A percentile compares a stretch with the other conserved stretches of the same genome.
Evolutionary conservation across 2,888 invertebrate genomes (phyloP).

Genomic region (Scotopteryx bipunctaria): DNA sequence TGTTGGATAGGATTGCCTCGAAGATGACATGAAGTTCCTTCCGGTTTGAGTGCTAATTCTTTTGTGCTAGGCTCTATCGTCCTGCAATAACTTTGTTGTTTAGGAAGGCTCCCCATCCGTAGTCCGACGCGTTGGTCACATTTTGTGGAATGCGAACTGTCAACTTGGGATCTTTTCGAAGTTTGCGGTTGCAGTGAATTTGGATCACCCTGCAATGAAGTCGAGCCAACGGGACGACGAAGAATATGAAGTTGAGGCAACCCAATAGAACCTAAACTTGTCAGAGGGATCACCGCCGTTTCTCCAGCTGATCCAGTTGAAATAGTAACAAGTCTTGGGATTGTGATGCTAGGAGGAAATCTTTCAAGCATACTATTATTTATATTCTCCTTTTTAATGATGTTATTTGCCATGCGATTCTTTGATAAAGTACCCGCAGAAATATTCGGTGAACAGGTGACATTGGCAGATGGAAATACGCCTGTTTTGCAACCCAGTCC

Average conservation of each 20-base stretch:
- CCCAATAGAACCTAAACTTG: not conserved
- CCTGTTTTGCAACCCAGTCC: not conserved
- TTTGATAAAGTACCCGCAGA: not conserved
- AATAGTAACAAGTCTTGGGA: not conserved
- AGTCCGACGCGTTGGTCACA: not conserved
- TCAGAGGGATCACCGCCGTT: not conserved
- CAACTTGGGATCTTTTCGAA: not conserved
- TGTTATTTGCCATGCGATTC: not conserved
- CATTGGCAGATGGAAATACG: not conserved
- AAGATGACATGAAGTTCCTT: not conserved
- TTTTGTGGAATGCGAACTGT: not conserved
- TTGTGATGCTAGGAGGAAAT: not conserved
- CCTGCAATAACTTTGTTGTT: not conserved
- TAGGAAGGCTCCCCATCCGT: conserved; percentile 1
- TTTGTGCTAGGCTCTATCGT: not conserved
- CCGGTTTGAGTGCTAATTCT: not conserved
- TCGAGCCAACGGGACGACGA: not conserved
- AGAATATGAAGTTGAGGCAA: not conserved
- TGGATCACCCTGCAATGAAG: not conserved
- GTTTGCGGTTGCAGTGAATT: not conserved
- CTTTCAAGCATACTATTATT: not conserved
- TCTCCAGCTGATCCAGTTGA: not conserved
- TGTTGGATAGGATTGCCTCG: not conserved
- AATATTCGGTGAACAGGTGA: not conserved
- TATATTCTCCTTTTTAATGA: not conserved